Evolutionary conservation across 2,888 invertebrate species (phyloP).

Genomic region (Gonocerus acuteangulatus): DNA sequence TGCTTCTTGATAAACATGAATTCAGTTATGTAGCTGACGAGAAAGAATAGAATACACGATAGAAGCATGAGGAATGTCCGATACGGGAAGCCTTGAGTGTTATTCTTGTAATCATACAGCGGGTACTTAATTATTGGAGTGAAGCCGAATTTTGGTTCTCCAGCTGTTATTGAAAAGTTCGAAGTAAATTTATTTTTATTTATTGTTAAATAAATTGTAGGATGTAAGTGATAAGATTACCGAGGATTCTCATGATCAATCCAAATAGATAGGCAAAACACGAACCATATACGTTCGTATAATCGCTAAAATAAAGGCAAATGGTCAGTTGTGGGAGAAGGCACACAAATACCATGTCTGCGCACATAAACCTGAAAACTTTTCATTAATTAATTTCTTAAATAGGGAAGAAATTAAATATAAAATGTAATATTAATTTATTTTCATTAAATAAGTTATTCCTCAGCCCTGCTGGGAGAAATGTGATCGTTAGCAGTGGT

Average conservation of each 20-base stretch:
- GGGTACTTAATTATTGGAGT: conserved; percentile 54
- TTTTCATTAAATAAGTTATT: too few species aligned
- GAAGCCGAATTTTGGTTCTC: conserved; percentile 52
- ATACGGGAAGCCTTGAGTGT: conserved; percentile 58
- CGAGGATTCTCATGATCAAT: conserved; percentile 46
- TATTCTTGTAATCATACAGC: conserved; percentile 43
- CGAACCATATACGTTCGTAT: conserved; percentile 62
- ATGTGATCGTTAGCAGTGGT: too few species aligned
- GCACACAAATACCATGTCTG: conserved; percentile 63
- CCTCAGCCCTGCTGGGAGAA: too few species aligned
- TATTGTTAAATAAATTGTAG: too few species aligned
- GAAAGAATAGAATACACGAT: conserved; percentile 7
- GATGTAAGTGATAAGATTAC: conserved; percentile 42
- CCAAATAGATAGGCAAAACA: conserved; percentile 50
- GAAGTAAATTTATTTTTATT: too few species aligned
- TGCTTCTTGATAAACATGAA: conserved; percentile 22
- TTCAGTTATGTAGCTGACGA: conserved; percentile 17
- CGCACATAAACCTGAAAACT: conserved; percentile 53
- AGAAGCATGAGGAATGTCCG: conserved; percentile 46
- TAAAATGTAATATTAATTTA: too few species aligned
- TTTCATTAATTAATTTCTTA: background rate
- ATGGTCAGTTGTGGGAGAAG: conserved; percentile 63
- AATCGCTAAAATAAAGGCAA: conserved; percentile 55
- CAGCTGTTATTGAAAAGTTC: conserved; percentile 46
- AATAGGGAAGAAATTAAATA: background rate